These are phyloP conservation scores for Anguilla megastoma DNA, from an alignment of 2,797 vertebrate species.

Conservation along the genomic window DNA sequence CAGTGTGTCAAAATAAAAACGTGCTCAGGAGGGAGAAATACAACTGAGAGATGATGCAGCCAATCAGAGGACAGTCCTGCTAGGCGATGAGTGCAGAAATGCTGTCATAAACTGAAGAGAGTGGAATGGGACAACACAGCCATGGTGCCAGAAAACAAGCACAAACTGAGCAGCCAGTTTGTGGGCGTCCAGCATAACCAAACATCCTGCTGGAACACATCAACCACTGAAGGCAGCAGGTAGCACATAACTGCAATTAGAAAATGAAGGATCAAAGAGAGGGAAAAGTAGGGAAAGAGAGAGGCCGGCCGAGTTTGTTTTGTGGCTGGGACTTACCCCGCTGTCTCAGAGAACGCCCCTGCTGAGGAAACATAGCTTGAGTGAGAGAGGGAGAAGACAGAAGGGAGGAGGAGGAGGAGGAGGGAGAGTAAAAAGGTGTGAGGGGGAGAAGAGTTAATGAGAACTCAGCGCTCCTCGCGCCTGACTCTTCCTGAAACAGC, in stretches of 20 bases:
- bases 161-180: constrained; percentile 71
- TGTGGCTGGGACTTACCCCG: constrained; percentile 81
- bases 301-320: constrained; percentile 55
- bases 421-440: constrained; percentile 76
- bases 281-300: constrained; percentile 41
- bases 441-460: constrained; percentile 72
- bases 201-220: constrained; percentile 71
- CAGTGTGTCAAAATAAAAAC: background rate
- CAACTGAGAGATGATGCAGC: background rate
- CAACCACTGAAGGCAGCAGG: constrained; percentile 51
- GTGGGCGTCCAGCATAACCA: constrained; percentile 72
- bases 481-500: background rate
- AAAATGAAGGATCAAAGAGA: background rate
- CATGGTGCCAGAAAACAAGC: constrained; percentile 61
- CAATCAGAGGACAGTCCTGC: constrained; percentile 3
- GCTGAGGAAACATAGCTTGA: constrained; percentile 84
- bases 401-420: constrained; percentile 64
- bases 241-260: background rate
- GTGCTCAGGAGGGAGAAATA: constrained; percentile 7
- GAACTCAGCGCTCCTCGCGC: constrained; percentile 60
- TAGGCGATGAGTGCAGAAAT: background rate
- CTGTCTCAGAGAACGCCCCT: constrained; percentile 86
- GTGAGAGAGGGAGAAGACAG: constrained; percentile 76
- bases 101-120: background rate
- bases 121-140: background rate